These are phyloP conservation scores for Atherinomorus stipes DNA, from an alignment of 2,113 vertebrate genomes.

Conservation along the genomic window DNA sequence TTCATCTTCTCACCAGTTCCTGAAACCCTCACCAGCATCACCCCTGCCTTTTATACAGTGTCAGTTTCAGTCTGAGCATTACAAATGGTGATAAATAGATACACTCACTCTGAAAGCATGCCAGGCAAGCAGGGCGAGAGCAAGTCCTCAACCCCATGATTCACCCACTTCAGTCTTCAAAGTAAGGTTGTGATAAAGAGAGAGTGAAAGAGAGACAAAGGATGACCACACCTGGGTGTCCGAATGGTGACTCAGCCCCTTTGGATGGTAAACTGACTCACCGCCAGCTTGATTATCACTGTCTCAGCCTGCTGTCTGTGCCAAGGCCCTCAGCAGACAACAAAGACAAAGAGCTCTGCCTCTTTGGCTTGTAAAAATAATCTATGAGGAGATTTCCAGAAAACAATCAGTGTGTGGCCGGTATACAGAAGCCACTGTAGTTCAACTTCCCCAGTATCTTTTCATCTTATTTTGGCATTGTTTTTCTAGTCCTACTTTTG, in stretches of 20 bases:
- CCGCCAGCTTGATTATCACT: slow-evolving; percentile 38
- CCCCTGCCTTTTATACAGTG: slow-evolving; percentile 2
- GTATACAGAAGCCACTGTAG: not conserved
- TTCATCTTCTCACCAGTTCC: slow-evolving; percentile 28
- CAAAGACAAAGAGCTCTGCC: slow-evolving; percentile 22
- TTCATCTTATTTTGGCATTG: no score
- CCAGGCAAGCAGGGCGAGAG: slow-evolving; percentile 23
- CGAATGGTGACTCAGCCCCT: slow-evolving; percentile 66
- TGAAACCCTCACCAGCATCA: not conserved
- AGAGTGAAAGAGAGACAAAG: slow-evolving; percentile 26
- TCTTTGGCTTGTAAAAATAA: not conserved
- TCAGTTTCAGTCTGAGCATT: slow-evolving; percentile 21
- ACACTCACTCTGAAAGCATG: slow-evolving; percentile 14
- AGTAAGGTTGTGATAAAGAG: slow-evolving; percentile 29
- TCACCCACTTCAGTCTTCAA: slow-evolving; percentile 54
- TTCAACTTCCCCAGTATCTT: no score
- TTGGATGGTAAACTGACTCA: slow-evolving; percentile 65
- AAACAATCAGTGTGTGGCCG: not conserved
- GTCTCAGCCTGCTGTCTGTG: slow-evolving; percentile 42
- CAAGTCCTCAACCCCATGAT: slow-evolving; percentile 41
- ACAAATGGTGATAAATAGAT: slow-evolving; percentile 29
- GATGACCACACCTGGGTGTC: slow-evolving; percentile 67
- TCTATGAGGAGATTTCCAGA: not conserved
- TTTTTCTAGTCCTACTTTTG: no score
- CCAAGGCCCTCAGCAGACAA: slow-evolving; percentile 20